These are phyloP conservation scores for Misgurnus anguillicaudatus DNA, from an alignment of 2,113 vertebrate species.

Conservation along the genomic window DNA sequence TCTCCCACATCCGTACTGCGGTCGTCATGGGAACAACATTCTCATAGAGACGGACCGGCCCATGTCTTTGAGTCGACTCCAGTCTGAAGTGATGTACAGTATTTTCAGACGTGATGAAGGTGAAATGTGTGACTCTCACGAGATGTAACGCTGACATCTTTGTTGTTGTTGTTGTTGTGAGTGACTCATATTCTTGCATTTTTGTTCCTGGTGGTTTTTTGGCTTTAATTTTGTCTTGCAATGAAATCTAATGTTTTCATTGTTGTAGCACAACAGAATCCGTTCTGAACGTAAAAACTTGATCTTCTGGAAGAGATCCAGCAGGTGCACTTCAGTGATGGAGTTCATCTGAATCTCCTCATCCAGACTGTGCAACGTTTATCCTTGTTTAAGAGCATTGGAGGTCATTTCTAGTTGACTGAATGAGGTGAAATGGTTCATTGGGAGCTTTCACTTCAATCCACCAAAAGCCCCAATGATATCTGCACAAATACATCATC, in stretches of 20 bases:
- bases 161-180: neutral
- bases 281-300: too few relatives aligned
- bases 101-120: neutral
- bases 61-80: neutral
- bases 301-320: too few relatives aligned
- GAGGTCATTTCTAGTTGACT: too few relatives aligned
- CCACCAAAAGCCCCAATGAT: too few relatives aligned
- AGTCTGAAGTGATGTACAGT: conserved; percentile 12
- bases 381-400: too few relatives aligned
- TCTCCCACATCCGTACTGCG: neutral
- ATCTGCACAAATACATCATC: too few relatives aligned
- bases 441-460: too few relatives aligned
- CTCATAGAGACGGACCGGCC: too few relatives aligned
- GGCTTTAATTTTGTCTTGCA: conserved; percentile 32
- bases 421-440: too few relatives aligned
- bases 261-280: conserved; percentile 26
- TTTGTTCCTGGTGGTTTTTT: conserved; percentile 5
- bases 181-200: conserved; percentile 5
- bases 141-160: neutral
- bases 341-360: too few relatives aligned
- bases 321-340: neutral
- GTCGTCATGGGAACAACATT: neutral
- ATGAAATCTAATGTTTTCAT: conserved; percentile 7
- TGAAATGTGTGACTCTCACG: neutral
- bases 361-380: too few relatives aligned